These are phyloP conservation scores for Zaprionus ornatus DNA, from an alignment of 1,140 invertebrate species.

Conservation along the genomic window DNA sequence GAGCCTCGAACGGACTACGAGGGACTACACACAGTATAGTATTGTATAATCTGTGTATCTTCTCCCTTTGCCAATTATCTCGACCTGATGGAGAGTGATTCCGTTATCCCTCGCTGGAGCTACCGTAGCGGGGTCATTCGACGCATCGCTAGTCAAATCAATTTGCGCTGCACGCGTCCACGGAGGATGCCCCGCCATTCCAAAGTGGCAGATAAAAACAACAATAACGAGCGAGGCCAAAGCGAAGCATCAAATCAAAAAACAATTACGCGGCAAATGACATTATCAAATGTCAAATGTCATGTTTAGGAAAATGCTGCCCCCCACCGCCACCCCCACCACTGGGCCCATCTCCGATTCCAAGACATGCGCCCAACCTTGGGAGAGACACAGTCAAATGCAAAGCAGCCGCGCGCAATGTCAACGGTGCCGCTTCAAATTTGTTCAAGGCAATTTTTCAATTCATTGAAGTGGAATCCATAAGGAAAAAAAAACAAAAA, in stretches of 20 bases:
- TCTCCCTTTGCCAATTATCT: background rate
- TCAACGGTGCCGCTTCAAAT: conserved; percentile 61
- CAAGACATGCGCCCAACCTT: conserved; percentile 13
- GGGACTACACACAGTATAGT: background rate
- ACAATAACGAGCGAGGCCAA: conserved; percentile 31
- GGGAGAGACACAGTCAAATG: conserved; percentile 48
- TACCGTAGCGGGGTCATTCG: background rate
- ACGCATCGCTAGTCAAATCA: conserved; percentile 34
- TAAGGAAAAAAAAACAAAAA: conserved; percentile 48
- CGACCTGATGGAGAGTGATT: background rate
- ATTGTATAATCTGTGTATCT: too few relatives aligned
- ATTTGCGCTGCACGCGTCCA: conserved; percentile 15
- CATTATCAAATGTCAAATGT: conserved; percentile 82
- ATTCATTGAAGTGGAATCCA: conserved; percentile 82
- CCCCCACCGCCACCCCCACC: background rate
- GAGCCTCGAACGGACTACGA: background rate
- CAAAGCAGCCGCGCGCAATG: conserved; percentile 56
- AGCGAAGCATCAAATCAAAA: conserved; percentile 73
- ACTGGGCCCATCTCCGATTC: conserved; percentile 17
- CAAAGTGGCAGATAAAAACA: conserved; percentile 57
- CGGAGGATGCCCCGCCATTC: background rate
- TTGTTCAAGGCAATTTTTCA: conserved; percentile 81
- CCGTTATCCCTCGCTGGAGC: background rate
- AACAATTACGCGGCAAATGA: conserved; percentile 82
- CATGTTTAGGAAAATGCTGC: conserved; percentile 62